Evolutionary conservation across 1,140 invertebrate species (phyloP), one percentile per base, ranked within the genome.

Genomic region (Diachasmimorpha longicaudata): DNA sequence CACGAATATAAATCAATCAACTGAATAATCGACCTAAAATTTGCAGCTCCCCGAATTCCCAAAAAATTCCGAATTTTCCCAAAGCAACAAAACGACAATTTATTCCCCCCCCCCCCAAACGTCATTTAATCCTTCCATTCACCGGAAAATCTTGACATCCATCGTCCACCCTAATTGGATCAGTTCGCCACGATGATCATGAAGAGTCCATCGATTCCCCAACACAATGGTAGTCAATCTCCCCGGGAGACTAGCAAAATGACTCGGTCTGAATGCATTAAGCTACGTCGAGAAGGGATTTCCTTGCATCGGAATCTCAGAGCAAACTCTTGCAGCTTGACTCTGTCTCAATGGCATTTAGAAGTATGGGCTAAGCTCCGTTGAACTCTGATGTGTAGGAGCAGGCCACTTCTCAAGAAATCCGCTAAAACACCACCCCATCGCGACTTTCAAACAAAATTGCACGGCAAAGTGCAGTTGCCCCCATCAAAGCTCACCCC

Each of bases 191-290:
- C 58, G 70, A 37, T 70, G 72, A 72, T 68, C 66, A 73, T 16
- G 71, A 72, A 73, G 68, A 70, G 70, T 77, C 76, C n/a, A 21
- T 69, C 63, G 76, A 77, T 23, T 70, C 21, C n/a, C 39, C 39
- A 42, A 25, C 42, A 70, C 69, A 70, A 70, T 70, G 42, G 69
- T 42, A 70, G 69, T 70, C 14, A 16, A 70, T 70, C 69, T 70
- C 48, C 69, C 46, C 48, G 69, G 48, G 19, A 14, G 69, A 70
- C 69, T 70, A 44, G 69, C 69, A 19, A 42, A 70, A 70, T 70
- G 37, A 70, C 69, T 70, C 39, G 42, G 69, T 42, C 69, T 70
- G 37, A 70, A 70, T 70, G 69, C 69, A 70, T 70, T 70, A 70
- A 70, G 23, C 44, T 44, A 44, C 37, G 16, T 16, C 69, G 25